A percentile compares a stretch with the other conserved stretches of the same genome.
Conservation (phyloP, 2,797 vertebrate genomes). For the Geotrypetes seraphini region DNA sequence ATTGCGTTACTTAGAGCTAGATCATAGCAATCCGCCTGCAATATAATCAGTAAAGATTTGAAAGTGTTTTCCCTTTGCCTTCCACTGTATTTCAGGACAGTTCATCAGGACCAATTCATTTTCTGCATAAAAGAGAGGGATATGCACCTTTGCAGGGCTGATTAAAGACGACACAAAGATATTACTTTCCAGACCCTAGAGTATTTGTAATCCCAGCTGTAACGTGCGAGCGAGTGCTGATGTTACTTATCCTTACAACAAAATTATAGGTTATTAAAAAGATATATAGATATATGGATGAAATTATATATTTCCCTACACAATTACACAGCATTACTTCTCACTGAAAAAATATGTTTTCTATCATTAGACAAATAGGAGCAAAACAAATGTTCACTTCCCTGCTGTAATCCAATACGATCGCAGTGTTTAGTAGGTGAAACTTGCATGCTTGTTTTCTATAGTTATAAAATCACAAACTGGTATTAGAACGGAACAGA, state of each 20-base stretch:
- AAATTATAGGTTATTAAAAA: slow-evolving; percentile 16
- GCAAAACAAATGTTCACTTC: too few relatives aligned
- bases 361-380: too few relatives aligned
- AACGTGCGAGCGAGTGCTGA: too few relatives aligned
- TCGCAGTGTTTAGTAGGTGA: too few relatives aligned
- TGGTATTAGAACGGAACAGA: too few relatives aligned
- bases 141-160: slow-evolving; percentile 13
- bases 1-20: too few relatives aligned
- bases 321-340: too few relatives aligned
- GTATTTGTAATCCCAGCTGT: slow-evolving; percentile 17
- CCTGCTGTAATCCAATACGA: too few relatives aligned
- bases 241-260: slow-evolving; percentile 17
- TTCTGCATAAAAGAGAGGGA: slow-evolving; percentile 14
- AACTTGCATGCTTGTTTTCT: too few relatives aligned
- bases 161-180: slow-evolving; percentile 12
- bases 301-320: slow-evolving; percentile 19
- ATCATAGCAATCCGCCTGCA: slow-evolving; percentile 1
- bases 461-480: too few relatives aligned
- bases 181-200: slow-evolving; percentile 18
- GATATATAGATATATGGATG: slow-evolving; percentile 5
- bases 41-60: slow-evolving; percentile 11
- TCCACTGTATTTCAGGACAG: slow-evolving; percentile 4
- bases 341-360: too few relatives aligned
- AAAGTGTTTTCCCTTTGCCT: slow-evolving; percentile 6
- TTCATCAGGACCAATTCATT: slow-evolving; percentile 14